Conservation (phyloP, 1,140 invertebrate species). For the Anagrus nilaparvatae region DNA sequence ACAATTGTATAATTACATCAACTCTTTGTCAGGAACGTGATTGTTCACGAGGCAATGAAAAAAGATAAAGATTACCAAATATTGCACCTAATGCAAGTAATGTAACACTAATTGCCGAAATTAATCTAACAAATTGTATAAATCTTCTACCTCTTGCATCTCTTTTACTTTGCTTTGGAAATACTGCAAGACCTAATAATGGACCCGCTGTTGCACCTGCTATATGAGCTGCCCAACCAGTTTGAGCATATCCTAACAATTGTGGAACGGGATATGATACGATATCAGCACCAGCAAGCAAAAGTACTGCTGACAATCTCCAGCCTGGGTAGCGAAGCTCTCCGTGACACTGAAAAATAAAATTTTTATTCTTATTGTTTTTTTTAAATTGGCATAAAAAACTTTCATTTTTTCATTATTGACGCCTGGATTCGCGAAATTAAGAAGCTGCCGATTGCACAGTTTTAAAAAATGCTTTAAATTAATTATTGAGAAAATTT, state of each 20-base stretch:
- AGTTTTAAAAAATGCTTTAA: no score
- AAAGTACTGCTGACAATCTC: conserved; percentile 46
- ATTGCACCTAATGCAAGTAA: conserved; percentile 36
- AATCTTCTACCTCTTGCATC: conserved; percentile 33
- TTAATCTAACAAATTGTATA: conserved; percentile 33
- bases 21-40: conserved; percentile 38
- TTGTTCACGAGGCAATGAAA: conserved; percentile 33
- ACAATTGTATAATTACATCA: conserved; percentile 35
- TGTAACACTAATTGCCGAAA: conserved; percentile 33
- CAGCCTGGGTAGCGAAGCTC: conserved; percentile 48
- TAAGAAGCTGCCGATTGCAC: no score
- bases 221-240: conserved; percentile 71
- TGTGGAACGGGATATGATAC: conserved; percentile 37
- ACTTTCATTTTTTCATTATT: no score
- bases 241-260: conserved; percentile 37
- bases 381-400: no score
- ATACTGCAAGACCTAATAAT: conserved; percentile 66
- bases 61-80: conserved; percentile 37
- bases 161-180: conserved; percentile 43
- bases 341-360: conserved; percentile 45
- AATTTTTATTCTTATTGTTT: no score
- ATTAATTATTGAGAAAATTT: no score
- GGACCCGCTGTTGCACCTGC: conserved; percentile 71
- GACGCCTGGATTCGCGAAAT: no score
- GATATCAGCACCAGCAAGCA: conserved; percentile 50